Base-by-base conservation (phyloP, 2,797 vertebrate species). In the Podarcis siculus region DNA sequence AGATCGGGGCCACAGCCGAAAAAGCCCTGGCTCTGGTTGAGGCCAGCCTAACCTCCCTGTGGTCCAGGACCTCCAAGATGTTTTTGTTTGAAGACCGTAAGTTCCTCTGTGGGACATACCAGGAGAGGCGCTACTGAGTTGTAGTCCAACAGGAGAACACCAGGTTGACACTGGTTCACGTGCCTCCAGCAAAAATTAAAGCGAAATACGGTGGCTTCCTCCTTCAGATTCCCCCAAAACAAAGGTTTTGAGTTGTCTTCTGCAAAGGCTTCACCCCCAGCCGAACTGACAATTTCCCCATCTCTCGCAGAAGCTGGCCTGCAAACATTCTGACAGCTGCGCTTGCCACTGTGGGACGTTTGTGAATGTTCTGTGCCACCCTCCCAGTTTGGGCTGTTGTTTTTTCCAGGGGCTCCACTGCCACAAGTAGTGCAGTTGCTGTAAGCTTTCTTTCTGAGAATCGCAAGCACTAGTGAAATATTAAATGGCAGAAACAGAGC, bases 401-500 rank as follows among this genome's bases (percentile, higher is more conserved):
- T 78, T 78, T 79, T 4, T 15, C 25, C 25, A 58, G 27, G 27
- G 8, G 27, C 76, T 71, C 32, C 3, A 3, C 9, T 61, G 35
- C 75, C 23, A 35, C 30, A 19, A n/a, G 27, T 30, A 8, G 2
- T 7, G 10, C 32, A 5, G 15, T 32, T 66, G 0, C 0, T 39
- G 0, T 0, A 0, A 2, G 2, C 80, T 58, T 27, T 19, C 76
- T 87, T 75, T 42, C 49, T 23, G 55, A 0, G 58, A 37, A 81
- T 3, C 9, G 1, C 67, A 82, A 72, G 79, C 72, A 72, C 71
- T 0, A 3, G 75, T 71, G 35, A 89, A 82, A 86, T 85, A 66
- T 49, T 71, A 69, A 72, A 83, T 86, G 92, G 92, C 71, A 80
- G 93, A 94, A 76, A 86, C 79, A 88, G 88, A 89, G 90, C 64